Evolutionary conservation across 2,888 invertebrate species (phyloP).

Genomic region (Drosophila incognita): DNA sequence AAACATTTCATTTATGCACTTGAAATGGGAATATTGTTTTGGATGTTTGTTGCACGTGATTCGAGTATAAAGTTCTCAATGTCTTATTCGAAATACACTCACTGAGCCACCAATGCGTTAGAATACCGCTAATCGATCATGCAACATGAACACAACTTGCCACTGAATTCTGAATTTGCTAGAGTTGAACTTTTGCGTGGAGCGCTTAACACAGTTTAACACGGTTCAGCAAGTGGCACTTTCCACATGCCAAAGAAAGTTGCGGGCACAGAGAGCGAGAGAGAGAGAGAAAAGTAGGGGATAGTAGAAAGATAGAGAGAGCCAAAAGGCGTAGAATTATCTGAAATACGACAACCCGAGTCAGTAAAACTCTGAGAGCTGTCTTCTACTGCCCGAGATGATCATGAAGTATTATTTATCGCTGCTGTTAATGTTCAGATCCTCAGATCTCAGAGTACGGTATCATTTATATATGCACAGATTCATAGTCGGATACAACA

Average conservation of each 20-base stretch:
- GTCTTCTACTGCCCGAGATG: background rate
- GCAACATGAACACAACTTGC: constrained; percentile 22
- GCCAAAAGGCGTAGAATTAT: background rate
- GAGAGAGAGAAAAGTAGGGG: background rate
- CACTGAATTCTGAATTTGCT: constrained; percentile 1
- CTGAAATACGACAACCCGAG: background rate
- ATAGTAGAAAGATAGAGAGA: background rate
- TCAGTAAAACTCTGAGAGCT: background rate
- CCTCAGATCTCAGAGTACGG: background rate
- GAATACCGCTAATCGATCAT: constrained; percentile 56
- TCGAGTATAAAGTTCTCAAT: background rate
- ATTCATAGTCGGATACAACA: background rate
- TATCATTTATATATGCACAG: background rate
- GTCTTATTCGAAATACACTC: background rate
- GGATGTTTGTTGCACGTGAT: background rate
- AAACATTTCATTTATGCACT: background rate
- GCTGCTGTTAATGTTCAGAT: background rate
- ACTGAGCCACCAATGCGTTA: background rate
- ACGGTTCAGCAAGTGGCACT: constrained; percentile 72
- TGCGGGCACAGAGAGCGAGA: constrained; percentile 37
- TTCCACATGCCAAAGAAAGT: constrained; percentile 56
- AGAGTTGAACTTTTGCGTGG: constrained; percentile 20
- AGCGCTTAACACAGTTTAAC: constrained; percentile 73
- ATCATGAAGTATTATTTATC: background rate
- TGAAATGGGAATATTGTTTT: background rate